These are phyloP conservation scores for Geodia barretti DNA, from an alignment of 37 sponge, comb jelly and placozoan species.

Conservation along the genomic window DNA sequence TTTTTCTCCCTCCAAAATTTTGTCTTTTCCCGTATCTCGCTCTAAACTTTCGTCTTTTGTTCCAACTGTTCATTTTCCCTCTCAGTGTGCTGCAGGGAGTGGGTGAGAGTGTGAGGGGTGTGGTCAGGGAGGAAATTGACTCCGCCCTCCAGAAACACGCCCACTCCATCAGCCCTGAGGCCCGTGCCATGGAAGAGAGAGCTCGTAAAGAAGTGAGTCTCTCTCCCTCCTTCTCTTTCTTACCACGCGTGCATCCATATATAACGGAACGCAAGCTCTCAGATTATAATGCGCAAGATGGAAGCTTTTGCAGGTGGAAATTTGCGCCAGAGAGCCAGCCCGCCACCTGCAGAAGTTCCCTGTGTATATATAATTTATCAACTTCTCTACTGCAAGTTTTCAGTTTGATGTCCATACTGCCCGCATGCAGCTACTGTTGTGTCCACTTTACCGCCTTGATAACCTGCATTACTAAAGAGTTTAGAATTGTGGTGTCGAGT, in stretches of 20 bases:
- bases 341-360: too few species aligned
- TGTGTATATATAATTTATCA: too few species aligned
- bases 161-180: background rate
- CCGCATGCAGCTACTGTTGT: background rate
- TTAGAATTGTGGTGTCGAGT: too few species aligned
- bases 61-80: background rate
- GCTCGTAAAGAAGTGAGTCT: constrained; percentile 4
- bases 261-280: too few species aligned
- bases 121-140: constrained; percentile 25
- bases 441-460: background rate
- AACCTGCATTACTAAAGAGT: background rate
- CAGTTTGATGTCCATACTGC: too few species aligned
- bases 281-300: too few species aligned
- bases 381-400: too few species aligned
- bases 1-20: background rate
- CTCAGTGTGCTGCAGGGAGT: constrained; percentile 18
- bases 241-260: too few species aligned
- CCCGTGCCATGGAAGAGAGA: constrained; percentile 1
- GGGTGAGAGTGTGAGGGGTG: constrained; percentile 6
- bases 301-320: too few species aligned
- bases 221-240: too few species aligned
- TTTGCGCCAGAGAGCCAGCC: too few species aligned
- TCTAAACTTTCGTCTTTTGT: background rate
- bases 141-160: constrained; percentile 23
- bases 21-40: background rate